Evolutionary conservation across 2,888 invertebrate species (phyloP), one percentile per base, ranked within the genome.

Genomic region (Synergus umbraculus): DNA sequence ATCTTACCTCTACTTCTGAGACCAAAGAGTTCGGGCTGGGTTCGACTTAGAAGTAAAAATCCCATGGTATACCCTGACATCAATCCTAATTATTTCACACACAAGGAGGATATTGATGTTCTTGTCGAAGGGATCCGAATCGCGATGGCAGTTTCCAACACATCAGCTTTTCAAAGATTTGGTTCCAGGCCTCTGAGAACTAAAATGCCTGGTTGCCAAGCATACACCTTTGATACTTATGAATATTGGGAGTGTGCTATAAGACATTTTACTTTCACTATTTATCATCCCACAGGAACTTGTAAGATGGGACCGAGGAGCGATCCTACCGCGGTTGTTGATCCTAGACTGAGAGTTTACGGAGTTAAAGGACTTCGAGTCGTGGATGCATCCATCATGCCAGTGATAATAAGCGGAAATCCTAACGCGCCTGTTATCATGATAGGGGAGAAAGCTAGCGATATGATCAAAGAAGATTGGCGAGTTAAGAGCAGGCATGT

Each of bases 71-170:
- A 96, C 82, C 98, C 98, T 0, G 95, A 96, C 15, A 96, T 99
- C 78, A 96, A 97, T 90, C 98, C 98, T 0, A 98, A 98, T 91
- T 99, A 99, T 91, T 96, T 99, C 89, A 95, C 97, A 0, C 96
- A 97, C 86, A 95, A 95, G 83, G 95, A 96, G 88, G 98, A 99
- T 87, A 93, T 97, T 15, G 93, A 95, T 84, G 94, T 96, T 0
- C 91, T 98, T 2, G 95, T 96, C 0, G 97, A 97, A 90, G 97
- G 97, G 0, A 97, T 97, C n/a, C 95, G 96, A 87, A 95, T 97
- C 80, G 97, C 97, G 0, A 94, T 97, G 90, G 95, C 96, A 80
- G 93, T 97, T 22, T 97, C 97, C 0, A 95, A 95, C 79, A 96
- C 97, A 0, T 94, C 95, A 2, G 96, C 97, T 0, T 97, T 98